Percentiles rank a stretch among this genome's conserved stretches.
Conservation (phyloP, 2,888 invertebrate genomes). For the Subacronicta megacephala region DNA sequence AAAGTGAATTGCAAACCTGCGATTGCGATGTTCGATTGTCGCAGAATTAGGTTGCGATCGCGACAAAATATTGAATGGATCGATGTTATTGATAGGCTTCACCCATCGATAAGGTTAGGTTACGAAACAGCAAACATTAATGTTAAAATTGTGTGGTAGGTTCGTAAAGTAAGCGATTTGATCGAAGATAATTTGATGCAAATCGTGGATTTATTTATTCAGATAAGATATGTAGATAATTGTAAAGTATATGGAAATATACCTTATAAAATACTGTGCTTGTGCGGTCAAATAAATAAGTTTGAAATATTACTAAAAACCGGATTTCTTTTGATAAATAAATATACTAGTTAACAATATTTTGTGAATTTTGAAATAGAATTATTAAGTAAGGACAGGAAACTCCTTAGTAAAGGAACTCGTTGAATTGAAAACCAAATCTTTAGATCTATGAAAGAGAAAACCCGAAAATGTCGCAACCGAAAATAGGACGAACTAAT, state of each 20-base stretch:
- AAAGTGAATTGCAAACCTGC: conserved; percentile 44
- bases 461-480: conserved; percentile 42
- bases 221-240: conserved; percentile 1
- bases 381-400: background rate
- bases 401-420: background rate
- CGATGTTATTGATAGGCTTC: conserved; percentile 33
- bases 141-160: conserved; percentile 22
- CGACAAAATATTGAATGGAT: conserved; percentile 50
- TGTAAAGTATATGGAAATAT: background rate
- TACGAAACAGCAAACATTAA: conserved; percentile 15
- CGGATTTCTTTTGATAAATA: background rate
- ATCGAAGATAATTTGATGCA: conserved; percentile 20
- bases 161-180: conserved; percentile 17
- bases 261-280: too few relatives aligned
- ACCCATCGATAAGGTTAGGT: conserved; percentile 34
- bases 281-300: too few relatives aligned
- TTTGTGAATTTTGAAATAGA: background rate
- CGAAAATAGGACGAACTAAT: conserved; percentile 52
- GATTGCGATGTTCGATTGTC: conserved; percentile 45
- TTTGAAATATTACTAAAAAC: background rate
- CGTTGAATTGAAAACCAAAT: conserved; percentile 19
- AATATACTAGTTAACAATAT: background rate
- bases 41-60: conserved; percentile 33
- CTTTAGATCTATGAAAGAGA: conserved; percentile 20
- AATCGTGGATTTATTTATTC: conserved; percentile 6